Evolutionary conservation across 2,797 vertebrate species (phyloP).

Genomic region (Phalloptychus januarius): DNA sequence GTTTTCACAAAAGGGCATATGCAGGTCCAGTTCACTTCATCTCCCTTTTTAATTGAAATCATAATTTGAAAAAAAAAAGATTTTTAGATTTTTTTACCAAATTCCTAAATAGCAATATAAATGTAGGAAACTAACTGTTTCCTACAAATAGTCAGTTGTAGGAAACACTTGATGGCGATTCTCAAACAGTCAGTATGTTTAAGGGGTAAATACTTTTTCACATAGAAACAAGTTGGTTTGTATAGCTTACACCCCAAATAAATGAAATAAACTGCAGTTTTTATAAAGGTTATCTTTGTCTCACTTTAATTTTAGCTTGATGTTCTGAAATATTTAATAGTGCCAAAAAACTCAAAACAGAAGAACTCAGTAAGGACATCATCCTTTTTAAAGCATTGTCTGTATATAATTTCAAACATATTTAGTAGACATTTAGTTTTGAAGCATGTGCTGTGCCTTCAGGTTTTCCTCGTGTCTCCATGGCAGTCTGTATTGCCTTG

Average conservation of each 20-base stretch:
- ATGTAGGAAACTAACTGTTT: too few species aligned
- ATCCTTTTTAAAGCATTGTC: background rate
- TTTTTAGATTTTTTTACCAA: background rate
- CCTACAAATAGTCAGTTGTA: too few species aligned
- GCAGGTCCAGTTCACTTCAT: background rate
- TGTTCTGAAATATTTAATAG: background rate
- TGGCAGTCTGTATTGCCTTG: slow-evolving; percentile 57
- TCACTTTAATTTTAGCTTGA: background rate
- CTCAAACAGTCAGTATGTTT: background rate
- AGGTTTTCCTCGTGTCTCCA: slow-evolving; percentile 57
- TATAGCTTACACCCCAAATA: background rate
- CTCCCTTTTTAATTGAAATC: background rate
- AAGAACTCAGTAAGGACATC: background rate
- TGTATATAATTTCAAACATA: background rate
- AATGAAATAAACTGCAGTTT: background rate
- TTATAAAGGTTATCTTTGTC: background rate
- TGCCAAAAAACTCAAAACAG: background rate
- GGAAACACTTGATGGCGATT: background rate
- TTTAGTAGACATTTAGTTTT: slow-evolving; percentile 29
- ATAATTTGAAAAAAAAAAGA: background rate
- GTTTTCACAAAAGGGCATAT: background rate
- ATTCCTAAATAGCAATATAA: background rate
- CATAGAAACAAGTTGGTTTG: background rate
- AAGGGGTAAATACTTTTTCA: background rate
- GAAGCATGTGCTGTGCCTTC: slow-evolving; percentile 26